Conservation (phyloP, 2,797 vertebrate species). For the Sphaeramia orbicularis region DNA sequence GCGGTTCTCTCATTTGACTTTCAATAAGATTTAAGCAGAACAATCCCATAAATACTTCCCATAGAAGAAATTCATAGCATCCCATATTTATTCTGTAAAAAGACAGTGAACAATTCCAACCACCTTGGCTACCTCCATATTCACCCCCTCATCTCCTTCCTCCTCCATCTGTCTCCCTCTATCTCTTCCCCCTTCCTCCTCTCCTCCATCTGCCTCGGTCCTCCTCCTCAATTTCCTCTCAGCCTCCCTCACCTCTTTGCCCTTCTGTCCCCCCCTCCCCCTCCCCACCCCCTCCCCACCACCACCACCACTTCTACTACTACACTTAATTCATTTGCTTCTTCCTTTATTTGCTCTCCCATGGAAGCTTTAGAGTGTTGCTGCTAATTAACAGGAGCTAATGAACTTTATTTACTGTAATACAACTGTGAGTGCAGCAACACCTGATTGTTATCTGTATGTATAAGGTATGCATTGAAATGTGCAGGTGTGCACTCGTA, state of each 20-base stretch:
- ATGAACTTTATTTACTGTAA: conserved; percentile 66
- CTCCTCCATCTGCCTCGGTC: conserved; percentile 60
- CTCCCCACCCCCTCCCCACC: conserved; percentile 9
- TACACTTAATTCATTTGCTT: conserved; percentile 27
- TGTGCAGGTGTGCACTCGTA: conserved; percentile 7
- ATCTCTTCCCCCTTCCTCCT: conserved; percentile 32
- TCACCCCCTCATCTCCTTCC: conserved; percentile 39
- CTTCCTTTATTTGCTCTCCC: conserved; percentile 44
- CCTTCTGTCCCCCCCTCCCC: conserved; percentile 53
- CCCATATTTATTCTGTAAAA: conserved; percentile 5
- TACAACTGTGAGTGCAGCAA: conserved; percentile 3
- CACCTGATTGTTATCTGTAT: conserved; percentile 29
- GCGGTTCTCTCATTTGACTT: neutral
- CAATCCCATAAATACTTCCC: neutral
- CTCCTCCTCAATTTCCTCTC: conserved; percentile 47
- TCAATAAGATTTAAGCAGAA: neutral
- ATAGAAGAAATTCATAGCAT: neutral
- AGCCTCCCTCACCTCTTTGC: conserved; percentile 54
- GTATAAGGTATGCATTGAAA: conserved; percentile 6
- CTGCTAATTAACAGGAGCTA: conserved; percentile 65
- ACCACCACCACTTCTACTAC: neutral
- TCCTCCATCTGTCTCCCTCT: conserved; percentile 61
- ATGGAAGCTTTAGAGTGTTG: conserved; percentile 46
- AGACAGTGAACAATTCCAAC: conserved; percentile 46
- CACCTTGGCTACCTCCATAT: conserved; percentile 41